A percentile compares a stretch with the other conserved stretches of the same genome.
Conservation (phyloP, 2,113 vertebrate species). For the Ochotona princeps region DNA sequence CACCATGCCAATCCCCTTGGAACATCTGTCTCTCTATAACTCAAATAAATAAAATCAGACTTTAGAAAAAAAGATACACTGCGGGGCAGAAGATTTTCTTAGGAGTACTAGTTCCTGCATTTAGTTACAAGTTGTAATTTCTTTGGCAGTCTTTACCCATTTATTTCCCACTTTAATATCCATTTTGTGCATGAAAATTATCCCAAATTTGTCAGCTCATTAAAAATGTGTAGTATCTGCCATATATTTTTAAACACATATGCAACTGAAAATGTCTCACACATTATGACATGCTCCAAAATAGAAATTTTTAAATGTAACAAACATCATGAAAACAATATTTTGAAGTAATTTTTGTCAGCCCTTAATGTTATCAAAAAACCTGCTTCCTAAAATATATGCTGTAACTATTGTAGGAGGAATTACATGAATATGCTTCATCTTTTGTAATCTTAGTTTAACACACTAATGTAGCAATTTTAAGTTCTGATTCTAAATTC, state of each 20-base stretch:
- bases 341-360: slow-evolving; percentile 18
- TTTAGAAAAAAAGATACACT: too few relatives aligned
- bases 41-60: too few relatives aligned
- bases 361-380: not conserved
- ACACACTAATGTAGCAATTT: not conserved
- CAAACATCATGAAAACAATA: not conserved
- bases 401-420: not conserved
- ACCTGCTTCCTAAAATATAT: not conserved
- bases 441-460: slow-evolving; percentile 15
- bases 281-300: not conserved
- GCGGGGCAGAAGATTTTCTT: not conserved
- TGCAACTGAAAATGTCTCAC: not conserved
- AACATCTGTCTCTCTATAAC: too few relatives aligned
- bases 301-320: not conserved
- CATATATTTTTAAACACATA: not conserved
- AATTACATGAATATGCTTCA: slow-evolving; percentile 6
- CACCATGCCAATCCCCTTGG: too few relatives aligned
- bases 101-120: not conserved
- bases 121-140: not conserved
- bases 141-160: not conserved
- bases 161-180: slow-evolving; percentile 19
- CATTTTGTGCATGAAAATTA: not conserved
- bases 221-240: not conserved
- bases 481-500: not conserved
- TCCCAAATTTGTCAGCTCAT: not conserved